Conservation (phyloP, 2,888 invertebrate species). For the Empis livida region DNA sequence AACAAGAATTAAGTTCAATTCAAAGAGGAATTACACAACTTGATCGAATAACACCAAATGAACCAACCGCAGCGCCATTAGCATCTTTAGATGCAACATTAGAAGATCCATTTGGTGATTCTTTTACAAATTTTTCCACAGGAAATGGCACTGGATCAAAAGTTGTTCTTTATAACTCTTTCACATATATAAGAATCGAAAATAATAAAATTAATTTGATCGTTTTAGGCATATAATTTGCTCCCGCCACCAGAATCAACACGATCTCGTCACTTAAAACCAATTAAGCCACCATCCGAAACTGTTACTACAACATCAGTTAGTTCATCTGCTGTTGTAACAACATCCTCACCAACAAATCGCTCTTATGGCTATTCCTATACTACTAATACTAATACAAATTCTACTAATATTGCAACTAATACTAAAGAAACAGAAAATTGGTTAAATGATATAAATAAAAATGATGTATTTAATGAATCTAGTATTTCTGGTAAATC, state of each 20-base stretch:
- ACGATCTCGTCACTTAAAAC: conserved; percentile 30
- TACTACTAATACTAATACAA: conserved; percentile 4
- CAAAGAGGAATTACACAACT: conserved; percentile 81
- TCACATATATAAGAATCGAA: neutral
- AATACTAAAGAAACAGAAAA: conserved; percentile 21
- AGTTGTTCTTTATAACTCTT: too few relatives aligned
- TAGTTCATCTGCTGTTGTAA: conserved; percentile 5
- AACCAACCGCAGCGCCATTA: conserved; percentile 45
- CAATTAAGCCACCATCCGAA: conserved; percentile 23
- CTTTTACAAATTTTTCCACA: conserved; percentile 46
- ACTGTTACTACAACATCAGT: neutral
- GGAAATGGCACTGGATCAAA: too few relatives aligned
- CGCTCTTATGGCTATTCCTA: conserved; percentile 4
- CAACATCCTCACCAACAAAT: neutral
- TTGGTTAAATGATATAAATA: conserved; percentile 28
- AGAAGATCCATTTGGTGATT: conserved; percentile 61
- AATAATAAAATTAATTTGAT: neutral
- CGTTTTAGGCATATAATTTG: conserved; percentile 27
- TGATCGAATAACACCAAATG: conserved; percentile 68
- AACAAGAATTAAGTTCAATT: conserved; percentile 73
- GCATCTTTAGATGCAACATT: conserved; percentile 30
- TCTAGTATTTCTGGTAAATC: conserved; percentile 23
- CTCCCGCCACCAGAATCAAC: conserved; percentile 35
- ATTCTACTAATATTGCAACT: conserved; percentile 13
- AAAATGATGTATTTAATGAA: conserved; percentile 28